Conservation (phyloP, 2,113 vertebrate species). For the Xerus inauris region DNA sequence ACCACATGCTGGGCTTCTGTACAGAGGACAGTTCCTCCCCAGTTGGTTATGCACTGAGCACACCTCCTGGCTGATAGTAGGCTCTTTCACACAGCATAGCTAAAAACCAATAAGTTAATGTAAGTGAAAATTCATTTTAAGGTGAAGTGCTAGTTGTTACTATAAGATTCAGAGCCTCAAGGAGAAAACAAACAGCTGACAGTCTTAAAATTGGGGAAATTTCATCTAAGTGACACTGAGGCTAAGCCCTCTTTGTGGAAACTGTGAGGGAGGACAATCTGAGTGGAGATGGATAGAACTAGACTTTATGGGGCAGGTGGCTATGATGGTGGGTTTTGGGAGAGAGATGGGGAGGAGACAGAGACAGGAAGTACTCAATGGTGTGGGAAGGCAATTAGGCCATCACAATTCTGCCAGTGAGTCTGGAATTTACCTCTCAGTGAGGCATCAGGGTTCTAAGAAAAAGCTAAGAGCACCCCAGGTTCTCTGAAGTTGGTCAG, state of each 20-base stretch:
- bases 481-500: not conserved
- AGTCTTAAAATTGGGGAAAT: not conserved
- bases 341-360: too few species aligned
- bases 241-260: too few species aligned
- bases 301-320: not conserved
- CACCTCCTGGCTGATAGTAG: not conserved
- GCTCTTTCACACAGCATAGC: not conserved
- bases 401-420: not conserved
- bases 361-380: not conserved
- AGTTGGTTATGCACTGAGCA: too few species aligned
- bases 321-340: not conserved
- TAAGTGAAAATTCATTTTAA: not conserved
- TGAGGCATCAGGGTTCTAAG: not conserved
- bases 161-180: not conserved
- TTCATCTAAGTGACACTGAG: not conserved
- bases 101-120: not conserved
- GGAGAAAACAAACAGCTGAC: not conserved
- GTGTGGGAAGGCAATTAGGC: not conserved
- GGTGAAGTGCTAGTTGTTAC: not conserved
- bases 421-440: not conserved
- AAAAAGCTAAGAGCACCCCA: not conserved
- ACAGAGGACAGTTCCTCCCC: not conserved
- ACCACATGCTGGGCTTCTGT: not conserved
- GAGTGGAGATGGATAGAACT: too few species aligned
- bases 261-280: not conserved